phyloP scores from a whole-genome alignment of 37 sponge, comb jelly and placozoan genomes.

The Cliona cf. orientalis region DNA sequence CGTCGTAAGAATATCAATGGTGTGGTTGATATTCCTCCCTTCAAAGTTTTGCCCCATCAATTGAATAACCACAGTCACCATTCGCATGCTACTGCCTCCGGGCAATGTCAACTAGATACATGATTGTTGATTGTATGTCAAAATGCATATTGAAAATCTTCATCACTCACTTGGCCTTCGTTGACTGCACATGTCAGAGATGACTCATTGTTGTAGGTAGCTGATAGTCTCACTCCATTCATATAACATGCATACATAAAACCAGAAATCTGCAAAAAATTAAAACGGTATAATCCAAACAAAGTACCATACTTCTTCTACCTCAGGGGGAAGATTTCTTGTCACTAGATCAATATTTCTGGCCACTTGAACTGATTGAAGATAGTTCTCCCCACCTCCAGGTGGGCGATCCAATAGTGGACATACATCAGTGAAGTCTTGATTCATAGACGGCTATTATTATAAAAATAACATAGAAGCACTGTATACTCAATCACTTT shows the following conservation, averaged over 20 bases:
- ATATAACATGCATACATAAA: slow-evolving; percentile 10
- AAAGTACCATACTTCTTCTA: no score
- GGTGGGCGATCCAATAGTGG: slow-evolving; percentile 29
- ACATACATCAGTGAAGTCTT: no score
- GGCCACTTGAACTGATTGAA: slow-evolving; percentile 22
- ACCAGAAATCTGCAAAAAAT: slow-evolving; percentile 5
- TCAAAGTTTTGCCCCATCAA: neutral
- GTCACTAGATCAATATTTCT: slow-evolving; percentile 21
- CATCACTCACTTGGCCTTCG: slow-evolving; percentile 4
- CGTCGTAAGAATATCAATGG: neutral
- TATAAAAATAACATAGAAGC: no score
- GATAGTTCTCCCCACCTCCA: slow-evolving; percentile 17
- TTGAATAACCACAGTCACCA: neutral
- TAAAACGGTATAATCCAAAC: no score
- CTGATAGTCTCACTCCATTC: neutral
- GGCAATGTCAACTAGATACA: neutral
- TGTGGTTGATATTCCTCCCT: neutral
- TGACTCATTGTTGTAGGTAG: slow-evolving; percentile 15
- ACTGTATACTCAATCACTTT: no score
- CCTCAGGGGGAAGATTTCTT: slow-evolving; percentile 53
- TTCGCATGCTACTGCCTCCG: neutral
- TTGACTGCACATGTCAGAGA: slow-evolving; percentile 20
- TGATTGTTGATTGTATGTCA: no score
- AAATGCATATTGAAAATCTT: neutral
- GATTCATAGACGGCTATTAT: no score